phyloP scores from a whole-genome alignment of 2,113 vertebrate genomes.

The Anguilla japonica region DNA sequence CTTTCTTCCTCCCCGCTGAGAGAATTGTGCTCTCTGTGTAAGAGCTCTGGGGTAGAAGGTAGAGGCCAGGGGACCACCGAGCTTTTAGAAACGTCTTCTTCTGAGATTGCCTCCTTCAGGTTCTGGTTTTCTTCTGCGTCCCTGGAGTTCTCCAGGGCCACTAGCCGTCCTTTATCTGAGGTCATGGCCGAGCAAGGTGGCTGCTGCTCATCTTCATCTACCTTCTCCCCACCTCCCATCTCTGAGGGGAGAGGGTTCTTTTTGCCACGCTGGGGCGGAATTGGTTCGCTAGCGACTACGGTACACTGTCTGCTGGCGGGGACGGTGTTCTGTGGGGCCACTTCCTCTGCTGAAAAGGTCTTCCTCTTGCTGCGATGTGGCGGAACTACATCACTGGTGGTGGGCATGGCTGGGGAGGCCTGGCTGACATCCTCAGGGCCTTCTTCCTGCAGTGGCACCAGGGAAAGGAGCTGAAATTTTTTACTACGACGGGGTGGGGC shows the following conservation, averaged over 20 bases:
- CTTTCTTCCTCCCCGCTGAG: conserved; percentile 64
- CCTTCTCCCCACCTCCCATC: conserved; percentile 5
- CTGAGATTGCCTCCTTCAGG: conserved; percentile 15
- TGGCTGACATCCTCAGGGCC: conserved; percentile 11
- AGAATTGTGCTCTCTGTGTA: conserved; percentile 44
- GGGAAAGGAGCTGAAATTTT: conserved; percentile 6
- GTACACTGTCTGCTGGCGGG: no score
- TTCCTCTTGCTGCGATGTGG: conserved; percentile 19
- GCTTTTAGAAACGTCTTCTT: conserved; percentile 30
- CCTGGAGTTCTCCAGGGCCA: conserved; percentile 22
- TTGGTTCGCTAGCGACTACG: background rate
- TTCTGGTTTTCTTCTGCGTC: background rate
- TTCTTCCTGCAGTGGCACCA: conserved; percentile 46
- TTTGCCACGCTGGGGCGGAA: background rate
- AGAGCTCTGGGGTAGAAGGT: conserved; percentile 26
- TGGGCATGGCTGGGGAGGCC: background rate
- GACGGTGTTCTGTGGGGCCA: background rate
- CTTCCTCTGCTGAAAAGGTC: background rate
- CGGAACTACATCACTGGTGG: conserved; percentile 17
- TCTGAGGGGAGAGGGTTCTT: conserved; percentile 16
- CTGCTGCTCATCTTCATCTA: background rate
- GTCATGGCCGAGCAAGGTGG: conserved; percentile 4
- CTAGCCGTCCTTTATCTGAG: conserved; percentile 9
- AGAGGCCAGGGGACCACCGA: conserved; percentile 53
- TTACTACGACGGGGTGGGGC: conserved; percentile 9